phyloP scores from a whole-genome alignment of 2,888 invertebrate species.

The Parnassius smintheus region DNA sequence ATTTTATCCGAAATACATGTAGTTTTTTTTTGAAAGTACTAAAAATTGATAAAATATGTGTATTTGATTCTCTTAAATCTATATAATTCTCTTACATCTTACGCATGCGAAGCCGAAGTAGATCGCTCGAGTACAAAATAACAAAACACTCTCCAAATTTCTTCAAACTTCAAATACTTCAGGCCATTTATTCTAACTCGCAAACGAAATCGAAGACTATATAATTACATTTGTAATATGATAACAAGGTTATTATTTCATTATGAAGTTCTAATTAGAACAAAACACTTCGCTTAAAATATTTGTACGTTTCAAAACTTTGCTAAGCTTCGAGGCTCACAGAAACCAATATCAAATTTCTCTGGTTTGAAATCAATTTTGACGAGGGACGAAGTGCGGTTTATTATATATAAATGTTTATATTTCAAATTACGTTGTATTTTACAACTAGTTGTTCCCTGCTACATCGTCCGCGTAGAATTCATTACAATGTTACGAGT shows the following conservation, averaged over 20 bases:
- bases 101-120: no score
- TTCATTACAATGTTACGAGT: no score
- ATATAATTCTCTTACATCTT: no score
- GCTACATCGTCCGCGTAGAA: no score
- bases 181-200: background rate
- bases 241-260: conserved; percentile 20
- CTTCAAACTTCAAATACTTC: background rate
- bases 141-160: no score
- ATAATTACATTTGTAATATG: conserved; percentile 10
- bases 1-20: no score
- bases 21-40: no score
- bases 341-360: conserved; percentile 20
- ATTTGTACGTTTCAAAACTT: conserved; percentile 9
- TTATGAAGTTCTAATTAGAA: conserved; percentile 8
- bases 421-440: no score
- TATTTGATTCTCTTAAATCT: no score
- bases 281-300: background rate
- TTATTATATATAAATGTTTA: background rate
- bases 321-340: background rate
- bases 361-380: conserved; percentile 36
- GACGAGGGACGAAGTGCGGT: background rate
- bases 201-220: background rate
- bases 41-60: no score
- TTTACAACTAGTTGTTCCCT: no score
- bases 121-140: no score